Base-by-base conservation (phyloP, 1,140 invertebrate genomes). In the Cepaea nemoralis region DNA sequence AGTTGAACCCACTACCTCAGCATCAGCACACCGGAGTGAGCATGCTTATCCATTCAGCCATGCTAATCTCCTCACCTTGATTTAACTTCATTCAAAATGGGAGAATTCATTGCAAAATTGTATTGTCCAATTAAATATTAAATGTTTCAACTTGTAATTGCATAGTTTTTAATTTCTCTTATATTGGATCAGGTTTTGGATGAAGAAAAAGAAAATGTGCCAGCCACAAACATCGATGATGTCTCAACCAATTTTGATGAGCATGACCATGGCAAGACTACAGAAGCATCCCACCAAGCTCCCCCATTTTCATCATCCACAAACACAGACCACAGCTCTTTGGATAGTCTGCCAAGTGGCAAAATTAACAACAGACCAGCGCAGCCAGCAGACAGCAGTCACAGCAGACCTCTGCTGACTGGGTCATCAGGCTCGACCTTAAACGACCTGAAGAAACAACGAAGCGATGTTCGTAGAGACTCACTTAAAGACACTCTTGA, bases 181-280 rank as follows among this genome's bases (percentile, higher is more conserved):
- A 37, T 77, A 74, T 79, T 33, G n/a, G n/a, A n/a, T n/a, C 67
- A 89, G 88, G 88, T 87, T 76, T 84, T 87, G 2, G 84, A 87
- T 80, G 89, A 90, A 6, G 85, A 89, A 31, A 86, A 87, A 69
- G 87, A 89, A 55, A 86, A 86, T 70, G 39, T 85, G 27, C 85
- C 84, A 16, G 82, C 85, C 39, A 87, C 89, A n/a, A 87, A 88
- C 55, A 85, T 90, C n/a, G 88, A 90, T 82, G 89, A 90, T 84
- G 85, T 90, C 0, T 82, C 85, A 42, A 77, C 88, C 22, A 79
- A 67, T 14, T 84, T 88, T 35, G 83, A 85, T 31, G 85, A 86
- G 77, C 86, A 87, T 37, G 83, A 84, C 37, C 39, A 63, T 6
- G 14, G 67, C 71, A 31, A 74, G 27, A 77, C 24, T 40, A 16